These are phyloP conservation scores for Gila orcuttii DNA, from an alignment of 2,113 vertebrate genomes.

Conservation along the genomic window DNA sequence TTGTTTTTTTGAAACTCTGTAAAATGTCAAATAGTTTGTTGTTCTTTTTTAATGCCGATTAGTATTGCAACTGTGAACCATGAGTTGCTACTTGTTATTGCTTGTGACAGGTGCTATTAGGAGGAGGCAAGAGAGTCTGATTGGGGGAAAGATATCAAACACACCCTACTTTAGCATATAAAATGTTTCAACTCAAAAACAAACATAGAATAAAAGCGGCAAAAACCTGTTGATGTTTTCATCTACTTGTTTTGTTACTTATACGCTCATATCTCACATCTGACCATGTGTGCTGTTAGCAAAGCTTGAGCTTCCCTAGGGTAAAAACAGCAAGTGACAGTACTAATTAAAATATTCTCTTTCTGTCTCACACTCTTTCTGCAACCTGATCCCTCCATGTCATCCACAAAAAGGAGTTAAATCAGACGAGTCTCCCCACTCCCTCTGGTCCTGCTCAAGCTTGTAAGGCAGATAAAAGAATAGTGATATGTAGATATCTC, in stretches of 20 bases:
- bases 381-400: conserved; percentile 62
- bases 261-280: conserved; percentile 59
- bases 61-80: not conserved
- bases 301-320: conserved; percentile 58
- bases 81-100: not conserved
- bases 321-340: conserved; percentile 69
- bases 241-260: conserved; percentile 48
- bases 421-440: conserved; percentile 69
- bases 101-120: not conserved
- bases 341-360: conserved; percentile 74
- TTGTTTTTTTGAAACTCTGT: not conserved
- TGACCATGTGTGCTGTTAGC: conserved; percentile 71
- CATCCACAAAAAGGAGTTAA: conserved; percentile 67
- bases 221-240: not conserved
- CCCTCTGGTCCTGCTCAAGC: conserved; percentile 69
- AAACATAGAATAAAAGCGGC: not conserved
- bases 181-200: not conserved
- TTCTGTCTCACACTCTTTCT: conserved; percentile 59
- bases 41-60: not conserved
- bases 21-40: not conserved
- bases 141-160: not conserved
- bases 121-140: not conserved
- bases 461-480: conserved; percentile 74
- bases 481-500: conserved; percentile 59
- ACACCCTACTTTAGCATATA: not conserved